A percentile compares a stretch with the other conserved stretches of the same genome.
These are phyloP conservation scores for Asobara japonica DNA, from an alignment of 1,140 invertebrate genomes.

Conservation along the genomic window DNA sequence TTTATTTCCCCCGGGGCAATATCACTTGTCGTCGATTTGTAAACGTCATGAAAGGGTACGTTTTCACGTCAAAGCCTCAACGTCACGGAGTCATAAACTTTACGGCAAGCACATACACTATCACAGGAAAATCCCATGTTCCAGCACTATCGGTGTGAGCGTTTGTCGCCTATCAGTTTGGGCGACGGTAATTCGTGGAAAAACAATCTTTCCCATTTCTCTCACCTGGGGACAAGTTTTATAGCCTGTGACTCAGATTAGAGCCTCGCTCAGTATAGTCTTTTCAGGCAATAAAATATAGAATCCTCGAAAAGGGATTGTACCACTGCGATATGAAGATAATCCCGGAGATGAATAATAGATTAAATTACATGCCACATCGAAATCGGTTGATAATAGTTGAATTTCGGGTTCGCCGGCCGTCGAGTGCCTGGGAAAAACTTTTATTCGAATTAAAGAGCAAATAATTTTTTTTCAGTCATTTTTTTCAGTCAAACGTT, in stretches of 20 bases:
- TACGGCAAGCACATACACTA: conserved; percentile 32
- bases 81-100: conserved; percentile 39
- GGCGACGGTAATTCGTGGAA: conserved; percentile 19
- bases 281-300: not conserved
- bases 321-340: not conserved
- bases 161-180: conserved; percentile 27
- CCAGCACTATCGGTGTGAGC: conserved; percentile 13
- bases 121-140: conserved; percentile 18
- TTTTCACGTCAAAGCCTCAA: conserved; percentile 24
- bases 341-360: not conserved
- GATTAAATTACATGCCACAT: not conserved
- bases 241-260: conserved; percentile 37
- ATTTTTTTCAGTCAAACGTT: too few relatives aligned
- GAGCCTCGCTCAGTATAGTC: conserved; percentile 4
- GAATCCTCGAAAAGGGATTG: not conserved
- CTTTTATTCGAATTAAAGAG: too few relatives aligned
- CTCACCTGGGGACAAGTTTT: conserved; percentile 26
- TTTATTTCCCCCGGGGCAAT: conserved; percentile 12
- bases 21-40: conserved; percentile 28
- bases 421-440: not conserved
- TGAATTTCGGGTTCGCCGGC: not conserved
- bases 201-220: conserved; percentile 20
- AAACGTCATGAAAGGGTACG: conserved; percentile 26
- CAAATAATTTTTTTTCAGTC: too few relatives aligned
- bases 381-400: not conserved